These are phyloP conservation scores for Stichopus chloronotus DNA, from an alignment of 35 echinoderm and acorn worm species.

Conservation along the genomic window DNA sequence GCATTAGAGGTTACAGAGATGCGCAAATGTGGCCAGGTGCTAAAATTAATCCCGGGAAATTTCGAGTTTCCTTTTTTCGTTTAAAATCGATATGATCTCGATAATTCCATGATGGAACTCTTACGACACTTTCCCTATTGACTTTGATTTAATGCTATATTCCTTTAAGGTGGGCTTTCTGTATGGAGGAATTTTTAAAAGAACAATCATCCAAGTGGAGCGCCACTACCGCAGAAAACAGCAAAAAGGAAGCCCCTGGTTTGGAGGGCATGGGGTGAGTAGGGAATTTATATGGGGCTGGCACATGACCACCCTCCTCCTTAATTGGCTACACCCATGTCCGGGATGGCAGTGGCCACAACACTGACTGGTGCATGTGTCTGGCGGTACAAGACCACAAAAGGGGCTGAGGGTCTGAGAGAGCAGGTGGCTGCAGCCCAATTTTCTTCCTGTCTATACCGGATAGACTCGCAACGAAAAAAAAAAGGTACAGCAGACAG, in stretches of 20 bases:
- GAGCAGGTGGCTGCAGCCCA: too few relatives aligned
- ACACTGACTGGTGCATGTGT: slow-evolving; percentile 9
- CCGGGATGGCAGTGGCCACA: not conserved
- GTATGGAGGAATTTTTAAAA: not conserved
- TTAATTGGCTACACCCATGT: not conserved
- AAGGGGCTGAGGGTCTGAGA: not conserved
- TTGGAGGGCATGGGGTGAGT: not conserved
- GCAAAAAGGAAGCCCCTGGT: not conserved
- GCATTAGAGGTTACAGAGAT: too few relatives aligned
- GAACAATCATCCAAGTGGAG: not conserved
- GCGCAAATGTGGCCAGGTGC: too few relatives aligned
- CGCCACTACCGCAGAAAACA: slow-evolving; percentile 8
- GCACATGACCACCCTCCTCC: not conserved
- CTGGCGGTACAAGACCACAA: not conserved
- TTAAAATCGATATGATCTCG: too few relatives aligned
- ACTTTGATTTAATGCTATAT: not conserved
- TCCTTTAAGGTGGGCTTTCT: not conserved
- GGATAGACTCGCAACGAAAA: too few relatives aligned
- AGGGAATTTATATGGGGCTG: not conserved
- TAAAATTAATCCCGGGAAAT: too few relatives aligned
- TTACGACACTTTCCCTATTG: too few relatives aligned
- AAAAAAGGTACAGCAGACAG: too few relatives aligned
- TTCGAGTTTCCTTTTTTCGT: too few relatives aligned
- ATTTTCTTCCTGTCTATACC: too few relatives aligned
- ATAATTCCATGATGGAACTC: too few relatives aligned